A percentile compares a stretch with the other conserved stretches of the same genome.
These are phyloP conservation scores for Platyura marginata DNA, from an alignment of 1,140 invertebrate species.

Conservation along the genomic window DNA sequence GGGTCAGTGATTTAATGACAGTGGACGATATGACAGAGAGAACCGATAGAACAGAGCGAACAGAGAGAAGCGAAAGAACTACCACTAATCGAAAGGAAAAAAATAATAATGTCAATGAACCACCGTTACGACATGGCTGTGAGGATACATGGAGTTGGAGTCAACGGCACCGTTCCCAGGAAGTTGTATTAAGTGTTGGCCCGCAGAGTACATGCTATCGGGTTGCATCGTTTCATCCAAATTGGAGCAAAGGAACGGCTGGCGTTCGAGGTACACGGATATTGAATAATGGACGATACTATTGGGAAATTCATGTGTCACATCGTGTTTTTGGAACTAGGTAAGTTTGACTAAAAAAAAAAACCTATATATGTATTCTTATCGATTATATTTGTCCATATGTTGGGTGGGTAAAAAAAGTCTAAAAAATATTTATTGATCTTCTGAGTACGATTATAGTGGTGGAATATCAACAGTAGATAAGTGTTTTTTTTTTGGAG, in stretches of 20 bases:
- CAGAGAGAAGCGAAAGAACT: too few species aligned
- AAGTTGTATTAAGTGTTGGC: not conserved
- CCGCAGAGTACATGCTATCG: not conserved
- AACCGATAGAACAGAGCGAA: too few species aligned
- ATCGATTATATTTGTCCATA: too few species aligned
- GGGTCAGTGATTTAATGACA: too few species aligned
- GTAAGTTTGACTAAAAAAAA: too few species aligned
- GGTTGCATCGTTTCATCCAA: conserved; percentile 45
- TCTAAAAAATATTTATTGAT: not conserved
- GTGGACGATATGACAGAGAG: too few species aligned
- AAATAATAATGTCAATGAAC: not conserved
- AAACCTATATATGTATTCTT: too few species aligned
- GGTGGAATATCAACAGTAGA: not conserved
- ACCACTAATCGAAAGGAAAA: too few species aligned
- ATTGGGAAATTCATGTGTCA: conserved; percentile 48
- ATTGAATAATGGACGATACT: conserved; percentile 42
- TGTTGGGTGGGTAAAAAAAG: not conserved
- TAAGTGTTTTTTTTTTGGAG: too few species aligned
- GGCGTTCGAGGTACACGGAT: conserved; percentile 41
- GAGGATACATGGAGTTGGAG: not conserved
- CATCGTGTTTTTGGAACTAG: conserved; percentile 48
- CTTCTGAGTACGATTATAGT: not conserved
- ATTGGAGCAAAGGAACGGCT: conserved; percentile 57
- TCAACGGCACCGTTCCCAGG: not conserved
- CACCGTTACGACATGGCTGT: not conserved